Evolutionary conservation across 1,140 invertebrate species (phyloP).

Genomic region (Bombus turneri): DNA sequence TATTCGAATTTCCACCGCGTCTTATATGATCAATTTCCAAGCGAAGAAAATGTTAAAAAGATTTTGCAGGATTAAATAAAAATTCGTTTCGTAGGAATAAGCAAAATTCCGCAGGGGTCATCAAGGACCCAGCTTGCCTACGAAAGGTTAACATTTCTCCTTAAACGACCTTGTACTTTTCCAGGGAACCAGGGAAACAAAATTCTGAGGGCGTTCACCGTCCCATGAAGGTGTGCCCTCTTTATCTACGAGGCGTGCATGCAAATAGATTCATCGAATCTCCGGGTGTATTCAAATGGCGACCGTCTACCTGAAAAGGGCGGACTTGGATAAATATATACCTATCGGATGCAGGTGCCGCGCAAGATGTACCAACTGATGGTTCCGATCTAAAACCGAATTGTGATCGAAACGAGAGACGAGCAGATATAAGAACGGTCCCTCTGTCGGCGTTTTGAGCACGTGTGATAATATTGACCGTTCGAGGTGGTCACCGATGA

Average conservation of each 20-base stretch:
- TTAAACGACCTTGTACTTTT: neutral
- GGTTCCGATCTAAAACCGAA: constrained; percentile 42
- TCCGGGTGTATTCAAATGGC: neutral
- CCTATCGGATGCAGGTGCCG: constrained; percentile 59
- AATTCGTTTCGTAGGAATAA: too few species aligned
- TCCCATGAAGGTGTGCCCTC: neutral
- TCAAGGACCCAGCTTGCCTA: too few species aligned
- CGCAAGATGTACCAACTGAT: constrained; percentile 11
- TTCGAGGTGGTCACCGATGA: constrained; percentile 42
- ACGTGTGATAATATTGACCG: constrained; percentile 80
- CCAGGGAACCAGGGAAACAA: neutral
- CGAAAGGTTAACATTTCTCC: neutral
- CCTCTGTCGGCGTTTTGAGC: constrained; percentile 72
- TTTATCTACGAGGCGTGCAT: constrained; percentile 50
- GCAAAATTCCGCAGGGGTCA: too few species aligned
- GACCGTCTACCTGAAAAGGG: constrained; percentile 60
- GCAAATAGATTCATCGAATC: constrained; percentile 55
- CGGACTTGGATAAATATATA: constrained; percentile 64
- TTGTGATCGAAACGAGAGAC: constrained; percentile 43
- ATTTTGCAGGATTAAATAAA: too few species aligned
- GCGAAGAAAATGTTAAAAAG: too few species aligned
- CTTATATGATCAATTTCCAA: too few species aligned
- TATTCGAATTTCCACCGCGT: fast-evolving
- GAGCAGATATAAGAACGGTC: constrained; percentile 32
- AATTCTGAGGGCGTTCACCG: neutral